phyloP scores from a whole-genome alignment of 1,140 invertebrate species.

The Drosophila aff. region DNA sequence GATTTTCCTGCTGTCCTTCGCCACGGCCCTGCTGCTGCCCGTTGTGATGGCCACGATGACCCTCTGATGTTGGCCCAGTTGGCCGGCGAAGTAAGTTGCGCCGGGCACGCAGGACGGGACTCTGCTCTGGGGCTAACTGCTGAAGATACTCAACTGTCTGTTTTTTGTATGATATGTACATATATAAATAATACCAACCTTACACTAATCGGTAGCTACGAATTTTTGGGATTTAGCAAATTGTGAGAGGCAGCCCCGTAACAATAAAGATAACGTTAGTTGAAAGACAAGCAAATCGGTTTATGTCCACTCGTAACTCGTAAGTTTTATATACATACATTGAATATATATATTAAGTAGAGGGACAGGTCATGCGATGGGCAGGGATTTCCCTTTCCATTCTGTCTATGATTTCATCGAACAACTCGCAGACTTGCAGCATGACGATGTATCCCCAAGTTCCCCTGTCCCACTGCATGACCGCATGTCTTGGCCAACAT shows the following conservation, averaged over 20 bases:
- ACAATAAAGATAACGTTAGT: constrained; percentile 41
- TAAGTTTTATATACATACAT: constrained; percentile 67
- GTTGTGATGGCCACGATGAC: constrained; percentile 68
- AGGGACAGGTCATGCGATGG: constrained; percentile 32
- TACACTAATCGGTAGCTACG: constrained; percentile 60
- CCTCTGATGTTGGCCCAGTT: constrained; percentile 78
- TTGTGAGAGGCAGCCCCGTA: constrained; percentile 47
- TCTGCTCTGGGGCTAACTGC: constrained; percentile 8
- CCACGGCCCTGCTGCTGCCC: constrained; percentile 65
- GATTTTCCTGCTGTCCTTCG: constrained; percentile 76
- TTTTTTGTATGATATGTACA: constrained; percentile 67
- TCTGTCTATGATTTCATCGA: not conserved
- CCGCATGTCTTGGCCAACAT: constrained; percentile 70
- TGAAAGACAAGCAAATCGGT: constrained; percentile 73
- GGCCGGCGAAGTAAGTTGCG: constrained; percentile 42
- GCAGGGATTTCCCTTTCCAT: not conserved
- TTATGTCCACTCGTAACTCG: constrained; percentile 74
- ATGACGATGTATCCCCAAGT: not conserved
- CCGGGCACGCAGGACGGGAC: not conserved
- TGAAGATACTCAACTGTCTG: constrained; percentile 24
- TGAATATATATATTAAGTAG: constrained; percentile 39
- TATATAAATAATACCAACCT: constrained; percentile 67
- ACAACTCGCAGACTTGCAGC: constrained; percentile 20
- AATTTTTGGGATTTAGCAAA: constrained; percentile 69
- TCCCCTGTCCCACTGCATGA: constrained; percentile 38